phyloP scores from a whole-genome alignment of 37 sponge, comb jelly and placozoan genomes.

The Oopsacas minuta region DNA sequence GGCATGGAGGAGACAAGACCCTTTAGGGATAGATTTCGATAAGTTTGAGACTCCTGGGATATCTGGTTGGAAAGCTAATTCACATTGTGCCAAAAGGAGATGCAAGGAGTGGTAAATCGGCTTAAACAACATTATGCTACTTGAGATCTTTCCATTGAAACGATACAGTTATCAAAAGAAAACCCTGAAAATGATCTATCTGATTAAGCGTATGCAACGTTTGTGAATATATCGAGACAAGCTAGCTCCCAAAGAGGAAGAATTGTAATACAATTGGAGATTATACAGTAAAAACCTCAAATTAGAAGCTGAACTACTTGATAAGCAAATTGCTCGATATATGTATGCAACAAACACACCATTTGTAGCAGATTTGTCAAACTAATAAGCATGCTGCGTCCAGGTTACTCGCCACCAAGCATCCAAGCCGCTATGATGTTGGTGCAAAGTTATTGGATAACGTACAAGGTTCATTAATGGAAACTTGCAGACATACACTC shows the following conservation, averaged over 20 bases:
- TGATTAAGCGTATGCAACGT: neutral
- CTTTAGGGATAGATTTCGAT: neutral
- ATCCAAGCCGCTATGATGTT: neutral
- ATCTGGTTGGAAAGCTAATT: constrained; percentile 14
- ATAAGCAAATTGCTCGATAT: neutral
- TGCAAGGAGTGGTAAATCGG: neutral
- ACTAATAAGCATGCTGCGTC: neutral
- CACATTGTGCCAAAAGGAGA: neutral
- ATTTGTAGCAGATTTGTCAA: neutral
- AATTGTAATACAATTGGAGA: neutral
- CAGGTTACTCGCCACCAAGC: neutral
- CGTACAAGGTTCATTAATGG: neutral
- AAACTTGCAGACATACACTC: neutral
- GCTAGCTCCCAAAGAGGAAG: neutral
- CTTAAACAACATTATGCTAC: neutral
- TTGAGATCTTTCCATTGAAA: neutral
- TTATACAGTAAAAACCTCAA: neutral
- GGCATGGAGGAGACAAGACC: neutral
- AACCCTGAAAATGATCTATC: neutral
- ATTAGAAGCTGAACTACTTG: neutral
- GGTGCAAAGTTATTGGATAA: neutral
- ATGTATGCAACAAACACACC: too few species aligned
- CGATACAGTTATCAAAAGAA: too few species aligned
- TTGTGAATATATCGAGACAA: neutral
- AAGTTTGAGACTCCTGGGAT: neutral